Evolutionary conservation across 2,888 invertebrate genomes (phyloP).

Genomic region (Ligdia adustata): DNA sequence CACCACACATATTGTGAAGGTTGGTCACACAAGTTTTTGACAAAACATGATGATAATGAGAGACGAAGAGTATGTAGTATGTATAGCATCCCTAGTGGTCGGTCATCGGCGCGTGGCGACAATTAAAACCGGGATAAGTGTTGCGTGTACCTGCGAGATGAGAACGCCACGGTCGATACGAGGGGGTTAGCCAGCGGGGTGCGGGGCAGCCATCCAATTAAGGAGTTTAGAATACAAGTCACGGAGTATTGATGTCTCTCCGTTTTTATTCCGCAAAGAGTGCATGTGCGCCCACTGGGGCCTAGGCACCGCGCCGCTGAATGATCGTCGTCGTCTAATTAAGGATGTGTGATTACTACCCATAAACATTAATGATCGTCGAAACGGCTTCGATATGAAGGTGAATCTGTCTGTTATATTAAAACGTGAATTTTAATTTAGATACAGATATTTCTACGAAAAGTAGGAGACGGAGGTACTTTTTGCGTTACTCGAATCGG

Average conservation of each 20-base stretch:
- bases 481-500: too few species aligned
- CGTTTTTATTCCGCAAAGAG: constrained; percentile 52
- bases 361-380: constrained; percentile 24
- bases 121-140: constrained; percentile 83
- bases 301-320: constrained; percentile 31
- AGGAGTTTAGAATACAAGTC: constrained; percentile 79
- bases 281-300: constrained; percentile 41
- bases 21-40: too few species aligned
- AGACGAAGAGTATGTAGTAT: too few species aligned
- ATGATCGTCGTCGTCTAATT: constrained; percentile 40
- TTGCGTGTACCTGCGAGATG: constrained; percentile 82
- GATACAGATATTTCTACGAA: not conserved
- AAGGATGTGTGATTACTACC: constrained; percentile 33
- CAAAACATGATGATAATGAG: too few species aligned
- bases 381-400: constrained; percentile 10
- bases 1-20: too few species aligned
- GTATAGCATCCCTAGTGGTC: constrained; percentile 40
- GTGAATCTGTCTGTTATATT: constrained; percentile 13
- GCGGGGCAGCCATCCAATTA: constrained; percentile 66
- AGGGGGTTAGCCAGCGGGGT: constrained; percentile 53
- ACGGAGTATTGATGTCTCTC: constrained; percentile 71
- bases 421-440: too few species aligned
- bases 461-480: too few species aligned
- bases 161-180: constrained; percentile 80
- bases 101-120: constrained; percentile 81